Conservation (phyloP, 2,888 invertebrate species). For the Bhutanitis thaidina region DNA sequence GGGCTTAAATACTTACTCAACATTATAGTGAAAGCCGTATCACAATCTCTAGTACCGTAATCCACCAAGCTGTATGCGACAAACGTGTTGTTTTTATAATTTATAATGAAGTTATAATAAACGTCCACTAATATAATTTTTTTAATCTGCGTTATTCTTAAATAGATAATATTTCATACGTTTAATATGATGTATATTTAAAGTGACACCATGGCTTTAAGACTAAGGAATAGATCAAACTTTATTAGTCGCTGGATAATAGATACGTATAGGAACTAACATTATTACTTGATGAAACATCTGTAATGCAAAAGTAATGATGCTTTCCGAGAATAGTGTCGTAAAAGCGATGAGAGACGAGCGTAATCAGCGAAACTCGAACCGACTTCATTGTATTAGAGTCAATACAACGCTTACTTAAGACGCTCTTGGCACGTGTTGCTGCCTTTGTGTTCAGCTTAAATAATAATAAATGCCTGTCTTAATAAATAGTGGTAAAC, state of each 20-base stretch:
- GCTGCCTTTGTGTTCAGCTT: neutral
- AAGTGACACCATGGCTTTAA: neutral
- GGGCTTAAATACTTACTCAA: too few relatives aligned
- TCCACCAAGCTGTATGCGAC: too few relatives aligned
- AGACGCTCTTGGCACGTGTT: slow-evolving; percentile 10
- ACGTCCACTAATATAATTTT: too few relatives aligned
- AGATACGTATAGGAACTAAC: neutral
- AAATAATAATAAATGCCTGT: slow-evolving; percentile 2
- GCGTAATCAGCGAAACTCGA: slow-evolving; percentile 11
- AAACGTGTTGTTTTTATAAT: too few relatives aligned
- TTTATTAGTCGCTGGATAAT: neutral
- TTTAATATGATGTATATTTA: too few relatives aligned
- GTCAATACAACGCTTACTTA: slow-evolving; percentile 4
- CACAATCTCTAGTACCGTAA: too few relatives aligned
- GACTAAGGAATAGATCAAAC: neutral
- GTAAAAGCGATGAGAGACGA: slow-evolving; percentile 7
- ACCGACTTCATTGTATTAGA: slow-evolving; percentile 15
- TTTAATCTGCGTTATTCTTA: too few relatives aligned
- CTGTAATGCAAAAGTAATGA: slow-evolving; percentile 10
- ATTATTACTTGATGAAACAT: slow-evolving; percentile 1
- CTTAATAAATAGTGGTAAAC: neutral
- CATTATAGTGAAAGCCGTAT: too few relatives aligned
- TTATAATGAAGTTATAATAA: too few relatives aligned
- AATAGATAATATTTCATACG: too few relatives aligned
- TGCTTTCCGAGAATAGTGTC: slow-evolving; percentile 11